A percentile compares a stretch with the other conserved stretches of the same genome.
Conservation (phyloP, 2,113 vertebrate species). For the Aegotheles bennettii region DNA sequence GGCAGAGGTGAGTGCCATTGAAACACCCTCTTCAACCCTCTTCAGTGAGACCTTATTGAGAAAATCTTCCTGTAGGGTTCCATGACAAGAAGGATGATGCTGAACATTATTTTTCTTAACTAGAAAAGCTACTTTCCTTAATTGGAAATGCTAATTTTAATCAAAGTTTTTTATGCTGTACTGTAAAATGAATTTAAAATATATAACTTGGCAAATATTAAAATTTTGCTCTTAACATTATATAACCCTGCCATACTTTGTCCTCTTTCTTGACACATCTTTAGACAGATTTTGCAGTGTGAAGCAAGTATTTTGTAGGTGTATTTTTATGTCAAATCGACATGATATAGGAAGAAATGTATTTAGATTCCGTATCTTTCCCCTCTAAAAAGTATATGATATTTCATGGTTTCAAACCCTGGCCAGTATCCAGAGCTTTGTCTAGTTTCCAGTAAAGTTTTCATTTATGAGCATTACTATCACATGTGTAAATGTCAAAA, state of each 20-base stretch:
- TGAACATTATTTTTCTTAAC: background rate
- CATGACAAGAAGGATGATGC: background rate
- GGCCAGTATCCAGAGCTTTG: background rate
- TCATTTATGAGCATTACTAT: background rate
- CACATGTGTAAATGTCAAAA: background rate
- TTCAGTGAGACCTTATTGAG: background rate
- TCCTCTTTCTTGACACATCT: background rate
- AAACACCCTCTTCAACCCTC: background rate
- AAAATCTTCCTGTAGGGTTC: background rate
- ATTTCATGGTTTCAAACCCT: background rate
- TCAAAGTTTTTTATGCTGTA: background rate
- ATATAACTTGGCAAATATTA: background rate
- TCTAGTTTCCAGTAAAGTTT: background rate
- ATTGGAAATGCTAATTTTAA: background rate
- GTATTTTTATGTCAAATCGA: background rate
- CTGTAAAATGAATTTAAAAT: background rate
- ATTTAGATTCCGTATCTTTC: background rate
- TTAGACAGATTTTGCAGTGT: background rate
- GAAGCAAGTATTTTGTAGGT: background rate
- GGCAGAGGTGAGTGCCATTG: background rate
- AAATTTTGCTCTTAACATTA: background rate
- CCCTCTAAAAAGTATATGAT: background rate
- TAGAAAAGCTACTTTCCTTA: background rate
- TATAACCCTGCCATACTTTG: background rate
- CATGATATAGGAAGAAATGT: background rate